These are phyloP conservation scores for Aphrophora alni DNA, from an alignment of 2,888 invertebrate species.

Conservation along the genomic window DNA sequence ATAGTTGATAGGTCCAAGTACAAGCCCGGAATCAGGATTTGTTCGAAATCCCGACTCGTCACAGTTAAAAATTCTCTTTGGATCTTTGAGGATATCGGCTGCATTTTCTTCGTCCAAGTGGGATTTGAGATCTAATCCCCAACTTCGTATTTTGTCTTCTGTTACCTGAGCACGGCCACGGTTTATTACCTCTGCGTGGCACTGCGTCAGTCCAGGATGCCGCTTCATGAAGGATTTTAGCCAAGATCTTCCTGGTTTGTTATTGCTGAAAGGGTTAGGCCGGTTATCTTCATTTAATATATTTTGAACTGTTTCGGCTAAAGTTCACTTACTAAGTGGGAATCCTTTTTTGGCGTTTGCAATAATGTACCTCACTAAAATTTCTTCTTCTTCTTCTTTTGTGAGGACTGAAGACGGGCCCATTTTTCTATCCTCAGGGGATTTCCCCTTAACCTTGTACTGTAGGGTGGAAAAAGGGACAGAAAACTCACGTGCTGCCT, in stretches of 20 bases:
- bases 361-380: neutral
- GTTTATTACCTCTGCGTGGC: constrained; percentile 22
- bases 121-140: constrained; percentile 10
- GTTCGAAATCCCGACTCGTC: constrained; percentile 22
- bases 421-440: constrained; percentile 11
- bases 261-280: constrained; percentile 10
- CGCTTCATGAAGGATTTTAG: neutral
- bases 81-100: constrained; percentile 12
- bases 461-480: constrained; percentile 17
- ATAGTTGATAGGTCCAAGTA: constrained; percentile 17
- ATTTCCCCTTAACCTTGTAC: constrained; percentile 17
- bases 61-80: constrained; percentile 6
- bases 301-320: constrained; percentile 14
- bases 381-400: constrained; percentile 7
- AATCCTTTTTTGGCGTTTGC: constrained; percentile 21
- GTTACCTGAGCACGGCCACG: constrained; percentile 10
- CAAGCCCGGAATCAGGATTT: constrained; percentile 17
- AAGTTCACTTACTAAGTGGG: constrained; percentile 11
- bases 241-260: constrained; percentile 20
- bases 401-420: constrained; percentile 6
- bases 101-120: constrained; percentile 6
- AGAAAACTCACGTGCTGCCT: constrained; percentile 13
- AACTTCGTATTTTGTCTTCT: constrained; percentile 15
- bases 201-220: constrained; percentile 8
- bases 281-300: constrained; percentile 10